These are phyloP conservation scores for Thamnaconus septentrionalis DNA, from an alignment of 2,113 vertebrate species.

Conservation along the genomic window DNA sequence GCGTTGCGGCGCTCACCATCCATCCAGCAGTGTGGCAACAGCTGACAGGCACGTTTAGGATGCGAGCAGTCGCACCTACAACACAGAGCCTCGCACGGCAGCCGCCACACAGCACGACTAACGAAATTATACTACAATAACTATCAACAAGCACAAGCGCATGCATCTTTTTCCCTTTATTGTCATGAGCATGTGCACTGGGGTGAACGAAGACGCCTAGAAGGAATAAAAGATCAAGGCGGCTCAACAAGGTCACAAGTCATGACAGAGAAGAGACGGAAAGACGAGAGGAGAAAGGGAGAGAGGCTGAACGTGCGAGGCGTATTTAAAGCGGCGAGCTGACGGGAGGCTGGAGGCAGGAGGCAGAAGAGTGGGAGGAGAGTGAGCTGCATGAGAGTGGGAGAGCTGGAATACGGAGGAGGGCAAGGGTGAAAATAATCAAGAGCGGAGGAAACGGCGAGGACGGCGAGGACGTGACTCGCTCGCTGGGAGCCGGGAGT, in stretches of 20 bases:
- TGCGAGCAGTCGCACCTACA: slow-evolving; percentile 27
- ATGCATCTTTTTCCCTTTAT: too few species aligned
- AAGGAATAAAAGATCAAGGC: background rate
- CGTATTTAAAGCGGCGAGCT: slow-evolving; percentile 52
- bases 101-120: too few species aligned
- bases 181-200: slow-evolving; percentile 23
- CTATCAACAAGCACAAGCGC: too few species aligned
- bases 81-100: too few species aligned
- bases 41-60: slow-evolving; percentile 49
- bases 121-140: too few species aligned
- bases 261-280: slow-evolving; percentile 24
- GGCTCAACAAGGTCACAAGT: slow-evolving; percentile 1
- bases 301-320: slow-evolving; percentile 25
- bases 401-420: slow-evolving; percentile 60
- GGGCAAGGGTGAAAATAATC: slow-evolving; percentile 62
- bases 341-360: slow-evolving; percentile 47
- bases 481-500: too few species aligned
- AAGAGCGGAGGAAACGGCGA: slow-evolving; percentile 20
- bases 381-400: slow-evolving; percentile 50
- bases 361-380: slow-evolving; percentile 58
- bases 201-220: background rate
- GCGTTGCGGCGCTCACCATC: slow-evolving; percentile 10
- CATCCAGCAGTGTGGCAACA: slow-evolving; percentile 21
- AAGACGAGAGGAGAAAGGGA: slow-evolving; percentile 6
- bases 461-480: background rate